These are phyloP conservation scores for Rhinella marina DNA, from an alignment of 2,797 vertebrate species.

Conservation along the genomic window DNA sequence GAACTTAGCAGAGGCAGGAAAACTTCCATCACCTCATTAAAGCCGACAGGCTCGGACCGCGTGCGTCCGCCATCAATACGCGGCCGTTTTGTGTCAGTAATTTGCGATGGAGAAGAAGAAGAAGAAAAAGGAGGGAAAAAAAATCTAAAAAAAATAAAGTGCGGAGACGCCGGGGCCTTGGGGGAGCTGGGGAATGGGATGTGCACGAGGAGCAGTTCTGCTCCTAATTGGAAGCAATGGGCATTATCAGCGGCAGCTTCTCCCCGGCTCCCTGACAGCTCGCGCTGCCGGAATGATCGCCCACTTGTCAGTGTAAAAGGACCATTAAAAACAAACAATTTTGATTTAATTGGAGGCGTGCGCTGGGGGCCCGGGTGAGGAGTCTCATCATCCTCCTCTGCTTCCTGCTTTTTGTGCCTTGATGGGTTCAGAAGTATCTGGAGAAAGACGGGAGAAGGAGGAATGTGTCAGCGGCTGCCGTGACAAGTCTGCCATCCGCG, in stretches of 20 bases:
- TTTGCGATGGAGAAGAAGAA: conserved; percentile 85
- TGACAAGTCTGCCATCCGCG: conserved; percentile 65
- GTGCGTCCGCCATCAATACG: conserved; percentile 78
- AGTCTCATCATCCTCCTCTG: conserved; percentile 71
- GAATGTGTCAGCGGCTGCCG: conserved; percentile 70
- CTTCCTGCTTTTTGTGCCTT: conserved; percentile 62
- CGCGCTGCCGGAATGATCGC: conserved; percentile 97
- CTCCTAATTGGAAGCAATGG: conserved; percentile 99
- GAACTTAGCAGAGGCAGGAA: conserved; percentile 94
- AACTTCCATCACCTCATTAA: conserved; percentile 99
- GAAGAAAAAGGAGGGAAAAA: conserved; percentile 68
- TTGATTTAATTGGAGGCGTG: conserved; percentile 99
- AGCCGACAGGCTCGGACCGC: conserved; percentile 93
- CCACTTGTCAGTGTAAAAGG: conserved; percentile 99
- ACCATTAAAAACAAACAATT: conserved; percentile 99
- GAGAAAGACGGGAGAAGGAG: conserved; percentile 49
- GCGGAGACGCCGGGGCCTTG: conserved; percentile 77
- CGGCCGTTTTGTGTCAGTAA: conserved; percentile 99
- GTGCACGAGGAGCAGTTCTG: conserved; percentile 91
- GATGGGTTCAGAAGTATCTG: conserved; percentile 73
- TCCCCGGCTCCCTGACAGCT: conserved; percentile 97
- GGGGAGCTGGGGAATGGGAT: conserved; percentile 87
- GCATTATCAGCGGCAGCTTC: conserved; percentile 99
- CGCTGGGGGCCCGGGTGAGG: conserved; percentile 80
- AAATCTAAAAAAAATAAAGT: conserved; percentile 68